phyloP scores from a whole-genome alignment of 2,113 vertebrate genomes.

The Motacilla alba region DNA sequence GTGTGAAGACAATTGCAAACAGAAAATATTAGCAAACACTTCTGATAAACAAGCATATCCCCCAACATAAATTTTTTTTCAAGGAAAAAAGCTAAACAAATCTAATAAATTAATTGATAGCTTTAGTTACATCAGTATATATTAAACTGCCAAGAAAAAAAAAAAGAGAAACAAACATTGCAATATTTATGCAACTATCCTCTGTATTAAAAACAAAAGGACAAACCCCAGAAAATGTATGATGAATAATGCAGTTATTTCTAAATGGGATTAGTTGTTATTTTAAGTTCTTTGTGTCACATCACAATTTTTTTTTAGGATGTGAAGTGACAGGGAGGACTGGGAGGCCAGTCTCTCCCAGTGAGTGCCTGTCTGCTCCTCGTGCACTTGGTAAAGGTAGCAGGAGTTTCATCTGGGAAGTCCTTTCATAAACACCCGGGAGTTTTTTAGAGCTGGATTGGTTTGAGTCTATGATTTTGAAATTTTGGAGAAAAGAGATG shows the following conservation, averaged over 20 bases:
- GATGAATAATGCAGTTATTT: background rate
- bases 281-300: background rate
- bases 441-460: background rate
- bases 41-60: background rate
- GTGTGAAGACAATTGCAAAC: background rate
- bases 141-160: background rate
- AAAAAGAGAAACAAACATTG: background rate
- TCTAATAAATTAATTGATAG: background rate
- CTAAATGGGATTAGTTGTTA: background rate
- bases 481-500: background rate
- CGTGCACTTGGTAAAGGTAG: background rate
- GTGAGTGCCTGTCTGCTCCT: background rate
- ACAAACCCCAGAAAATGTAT: background rate
- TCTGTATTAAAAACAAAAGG: background rate
- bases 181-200: background rate
- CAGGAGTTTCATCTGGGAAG: background rate
- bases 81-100: background rate
- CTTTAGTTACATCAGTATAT: background rate
- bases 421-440: background rate
- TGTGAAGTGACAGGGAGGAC: background rate
- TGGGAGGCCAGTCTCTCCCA: background rate
- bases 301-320: background rate
- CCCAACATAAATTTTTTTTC: background rate
- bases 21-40: background rate
- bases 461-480: background rate